phyloP scores from a whole-genome alignment of 2,797 vertebrate species.

The Lutjanus argentimaculatus region DNA sequence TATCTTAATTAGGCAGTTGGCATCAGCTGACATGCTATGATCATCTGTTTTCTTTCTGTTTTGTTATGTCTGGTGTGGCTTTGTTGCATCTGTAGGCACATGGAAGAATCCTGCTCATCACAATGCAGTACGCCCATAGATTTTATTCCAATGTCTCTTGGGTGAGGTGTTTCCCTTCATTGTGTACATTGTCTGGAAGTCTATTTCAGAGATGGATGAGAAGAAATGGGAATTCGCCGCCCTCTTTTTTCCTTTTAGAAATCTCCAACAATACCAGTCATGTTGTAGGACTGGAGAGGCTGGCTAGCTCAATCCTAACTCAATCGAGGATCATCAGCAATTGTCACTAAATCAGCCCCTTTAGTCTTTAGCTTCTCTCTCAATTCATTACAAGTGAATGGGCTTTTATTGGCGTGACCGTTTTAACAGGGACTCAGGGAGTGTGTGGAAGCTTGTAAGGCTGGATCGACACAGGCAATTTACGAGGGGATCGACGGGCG shows the following conservation, averaged over 20 bases:
- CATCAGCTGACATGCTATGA: background rate
- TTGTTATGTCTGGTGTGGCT: slow-evolving; percentile 15
- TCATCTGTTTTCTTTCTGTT: slow-evolving; percentile 12
- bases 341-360: slow-evolving; percentile 80
- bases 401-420: slow-evolving; percentile 78
- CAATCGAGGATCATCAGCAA: slow-evolving; percentile 78
- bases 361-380: slow-evolving; percentile 73
- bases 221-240: slow-evolving; percentile 34
- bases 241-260: slow-evolving; percentile 26
- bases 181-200: slow-evolving; percentile 26
- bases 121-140: background rate
- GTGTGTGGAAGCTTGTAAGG: slow-evolving; percentile 65
- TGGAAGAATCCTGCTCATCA: slow-evolving; percentile 7
- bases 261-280: slow-evolving; percentile 39
- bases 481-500: slow-evolving; percentile 69
- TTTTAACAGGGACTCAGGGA: slow-evolving; percentile 76
- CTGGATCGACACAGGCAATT: slow-evolving; percentile 75
- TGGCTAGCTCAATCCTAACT: slow-evolving; percentile 73
- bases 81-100: slow-evolving; percentile 9
- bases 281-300: slow-evolving; percentile 34
- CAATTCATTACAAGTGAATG: slow-evolving; percentile 81
- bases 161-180: slow-evolving; percentile 13
- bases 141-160: slow-evolving; percentile 12
- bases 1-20: background rate
- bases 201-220: slow-evolving; percentile 21